phyloP scores from a whole-genome alignment of 2,113 vertebrate species.

The Eulacestoma nigropectus region DNA sequence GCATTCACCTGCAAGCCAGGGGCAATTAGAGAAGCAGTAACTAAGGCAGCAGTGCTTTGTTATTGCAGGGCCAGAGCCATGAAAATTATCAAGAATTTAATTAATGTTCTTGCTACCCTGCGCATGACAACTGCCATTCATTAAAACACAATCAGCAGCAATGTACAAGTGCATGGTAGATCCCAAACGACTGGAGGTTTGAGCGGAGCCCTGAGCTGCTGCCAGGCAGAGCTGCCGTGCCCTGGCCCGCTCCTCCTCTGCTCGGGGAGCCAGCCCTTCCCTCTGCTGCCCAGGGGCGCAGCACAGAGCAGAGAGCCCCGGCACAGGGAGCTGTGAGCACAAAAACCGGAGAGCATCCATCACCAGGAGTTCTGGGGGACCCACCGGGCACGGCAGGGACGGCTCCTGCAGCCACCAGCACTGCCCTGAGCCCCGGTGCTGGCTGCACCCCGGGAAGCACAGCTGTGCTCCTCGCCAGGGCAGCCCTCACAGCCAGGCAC shows the following conservation, averaged over 20 bases:
- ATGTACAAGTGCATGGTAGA: background rate
- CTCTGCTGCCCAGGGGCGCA: background rate
- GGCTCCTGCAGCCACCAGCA: background rate
- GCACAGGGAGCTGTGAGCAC: background rate
- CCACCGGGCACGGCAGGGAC: background rate
- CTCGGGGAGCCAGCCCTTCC: background rate
- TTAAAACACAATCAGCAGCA: background rate
- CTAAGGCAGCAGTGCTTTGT: background rate
- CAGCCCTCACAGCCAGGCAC: background rate
- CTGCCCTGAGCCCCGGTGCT: background rate
- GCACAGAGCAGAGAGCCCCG: background rate
- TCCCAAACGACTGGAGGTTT: background rate
- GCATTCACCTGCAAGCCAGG: background rate
- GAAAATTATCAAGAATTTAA: constrained; percentile 11
- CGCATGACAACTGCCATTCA: background rate
- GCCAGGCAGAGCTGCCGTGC: background rate
- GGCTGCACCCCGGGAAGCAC: too few species aligned
- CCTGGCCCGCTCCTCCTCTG: background rate
- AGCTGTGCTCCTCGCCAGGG: background rate
- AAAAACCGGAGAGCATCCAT: background rate
- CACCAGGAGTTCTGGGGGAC: background rate
- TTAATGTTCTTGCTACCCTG: background rate
- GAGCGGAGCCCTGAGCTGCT: background rate
- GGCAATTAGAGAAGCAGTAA: background rate
- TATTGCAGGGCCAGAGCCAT: background rate